These are phyloP conservation scores for Psammodynastes pulverulentus DNA, from an alignment of 2,113 vertebrate genomes.

Conservation along the genomic window DNA sequence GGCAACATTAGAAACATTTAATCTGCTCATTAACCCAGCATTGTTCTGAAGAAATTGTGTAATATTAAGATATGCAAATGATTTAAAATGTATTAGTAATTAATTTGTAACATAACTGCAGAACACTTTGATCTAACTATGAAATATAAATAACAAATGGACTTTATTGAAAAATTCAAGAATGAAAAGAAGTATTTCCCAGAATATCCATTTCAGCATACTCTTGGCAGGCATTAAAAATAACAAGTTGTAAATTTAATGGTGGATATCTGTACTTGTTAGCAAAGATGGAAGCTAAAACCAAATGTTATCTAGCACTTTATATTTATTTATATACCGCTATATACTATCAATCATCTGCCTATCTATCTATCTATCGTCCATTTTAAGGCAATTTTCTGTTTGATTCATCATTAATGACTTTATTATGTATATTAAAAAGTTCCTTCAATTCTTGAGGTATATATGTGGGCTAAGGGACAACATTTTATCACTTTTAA, in stretches of 20 bases:
- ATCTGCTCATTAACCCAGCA: background rate
- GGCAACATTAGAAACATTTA: conserved; percentile 24
- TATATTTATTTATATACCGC: too few species aligned
- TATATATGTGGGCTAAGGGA: too few species aligned
- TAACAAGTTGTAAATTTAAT: background rate
- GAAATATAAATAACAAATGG: conserved; percentile 6
- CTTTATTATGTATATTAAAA: background rate
- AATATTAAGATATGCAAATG: conserved; percentile 16
- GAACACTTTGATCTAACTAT: conserved; percentile 18
- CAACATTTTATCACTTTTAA: background rate
- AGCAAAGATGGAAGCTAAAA: background rate
- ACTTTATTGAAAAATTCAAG: background rate
- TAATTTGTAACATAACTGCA: conserved; percentile 13
- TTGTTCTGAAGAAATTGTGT: conserved; percentile 28
- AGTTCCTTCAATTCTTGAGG: background rate
- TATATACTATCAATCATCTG: too few species aligned
- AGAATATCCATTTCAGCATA: background rate
- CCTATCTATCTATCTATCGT: too few species aligned
- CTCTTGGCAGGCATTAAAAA: background rate
- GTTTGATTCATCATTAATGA: background rate
- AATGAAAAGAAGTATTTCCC: background rate
- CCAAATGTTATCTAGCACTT: background rate
- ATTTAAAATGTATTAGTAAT: background rate
- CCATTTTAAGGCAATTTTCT: background rate
- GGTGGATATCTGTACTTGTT: background rate